Base-by-base conservation (phyloP, 1,140 invertebrate genomes). In the Drosophila murphyi region DNA sequence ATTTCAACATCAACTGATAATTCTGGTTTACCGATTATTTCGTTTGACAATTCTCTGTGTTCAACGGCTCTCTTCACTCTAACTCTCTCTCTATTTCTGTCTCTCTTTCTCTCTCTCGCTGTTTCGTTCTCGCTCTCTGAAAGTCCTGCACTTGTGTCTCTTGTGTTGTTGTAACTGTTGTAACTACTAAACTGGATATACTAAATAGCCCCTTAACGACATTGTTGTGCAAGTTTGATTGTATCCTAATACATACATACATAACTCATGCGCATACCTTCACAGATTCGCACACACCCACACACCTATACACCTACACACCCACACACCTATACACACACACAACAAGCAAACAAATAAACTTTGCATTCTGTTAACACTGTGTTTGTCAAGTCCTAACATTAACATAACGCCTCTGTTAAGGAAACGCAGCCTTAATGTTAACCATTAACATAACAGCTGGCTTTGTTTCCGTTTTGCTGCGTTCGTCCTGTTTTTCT, bases 381-480 rank as follows among this genome's bases (percentile, higher is more conserved):
- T 48, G 29, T 35, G 45, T 34, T 20, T 37, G 68, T 63, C 51
- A 47, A 54, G 34, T 34, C 8, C 5, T 67, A 69, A 59, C 65
- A 60, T 51, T 34, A 56, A 47, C 32, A 57, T 48, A 34, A 20
- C 32, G 64, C 52, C 52, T 41, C 64, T 54, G 47, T 59, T 61
- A 47, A 12, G 45, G 34, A 59, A n/a, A 43, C 28, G 54, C 55
- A 34, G 57, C n/a, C 39, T 48, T 28, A 54, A 31, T 71, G 60
- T 63, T 51, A 43, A 35, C 3, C 12, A 12, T 63, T 63, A 63
- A 63, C 68, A 62, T 63, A 54, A 60, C 32, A 60, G 43, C 28
- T 61, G 20, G 29, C 34, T 34, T n/a, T 12, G 43, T 43, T 34
- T 29, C 5, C 20, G 28, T 60, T 34, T 3, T n/a, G 10, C 5